These are phyloP conservation scores for Pyxicephalus adspersus DNA, from an alignment of 2,113 vertebrate species.

Conservation along the genomic window DNA sequence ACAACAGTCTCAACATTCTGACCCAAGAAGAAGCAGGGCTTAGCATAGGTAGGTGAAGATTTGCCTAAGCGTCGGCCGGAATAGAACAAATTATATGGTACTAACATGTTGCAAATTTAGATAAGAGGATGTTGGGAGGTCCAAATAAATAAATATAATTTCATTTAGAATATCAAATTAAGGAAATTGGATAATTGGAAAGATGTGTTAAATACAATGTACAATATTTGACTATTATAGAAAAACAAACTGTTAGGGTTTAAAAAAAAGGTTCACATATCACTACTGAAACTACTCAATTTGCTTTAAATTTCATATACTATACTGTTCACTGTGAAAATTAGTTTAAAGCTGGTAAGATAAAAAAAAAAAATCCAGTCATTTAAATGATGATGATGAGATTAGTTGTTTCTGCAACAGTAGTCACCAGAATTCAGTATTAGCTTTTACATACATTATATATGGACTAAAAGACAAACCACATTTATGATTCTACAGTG, in stretches of 20 bases:
- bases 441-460: slow-evolving; percentile 25
- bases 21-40: no score
- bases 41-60: no score
- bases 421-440: slow-evolving; percentile 21
- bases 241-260: no score
- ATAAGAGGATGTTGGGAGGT: neutral
- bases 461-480: no score
- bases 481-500: neutral
- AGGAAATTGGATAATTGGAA: neutral
- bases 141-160: neutral
- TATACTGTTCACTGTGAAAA: slow-evolving; percentile 42
- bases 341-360: neutral
- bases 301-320: neutral
- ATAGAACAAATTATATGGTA: no score
- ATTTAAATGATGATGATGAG: neutral
- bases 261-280: neutral
- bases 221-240: neutral
- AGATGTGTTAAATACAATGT: slow-evolving; percentile 8
- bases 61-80: no score
- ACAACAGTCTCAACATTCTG: no score
- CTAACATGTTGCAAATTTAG: no score
- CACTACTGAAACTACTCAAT: neutral
- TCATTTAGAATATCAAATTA: neutral
- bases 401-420: neutral
- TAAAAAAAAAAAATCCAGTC: neutral